phyloP scores from a whole-genome alignment of 2,888 invertebrate species.

The Yponomeuta malinellus region DNA sequence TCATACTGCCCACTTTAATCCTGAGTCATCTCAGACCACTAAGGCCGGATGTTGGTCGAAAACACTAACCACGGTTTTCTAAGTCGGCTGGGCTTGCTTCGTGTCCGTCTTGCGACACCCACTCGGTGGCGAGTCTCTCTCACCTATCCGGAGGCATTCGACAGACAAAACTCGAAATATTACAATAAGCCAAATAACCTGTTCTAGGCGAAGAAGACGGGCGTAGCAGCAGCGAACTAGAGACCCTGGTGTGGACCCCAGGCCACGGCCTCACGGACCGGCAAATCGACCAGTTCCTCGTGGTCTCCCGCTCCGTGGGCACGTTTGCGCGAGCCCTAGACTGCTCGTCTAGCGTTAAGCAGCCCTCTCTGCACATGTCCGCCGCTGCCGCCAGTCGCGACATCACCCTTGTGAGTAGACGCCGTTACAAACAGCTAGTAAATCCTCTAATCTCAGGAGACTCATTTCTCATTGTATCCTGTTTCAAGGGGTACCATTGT shows the following conservation, averaged over 20 bases:
- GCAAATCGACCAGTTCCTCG: conserved; percentile 99
- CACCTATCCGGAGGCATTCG: too few relatives aligned
- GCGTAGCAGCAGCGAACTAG: conserved; percentile 85
- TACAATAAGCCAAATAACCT: neutral
- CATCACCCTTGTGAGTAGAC: conserved; percentile 86
- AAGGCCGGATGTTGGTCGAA: too few relatives aligned
- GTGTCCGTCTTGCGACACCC: too few relatives aligned
- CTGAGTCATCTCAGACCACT: too few relatives aligned
- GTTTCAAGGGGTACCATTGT: too few relatives aligned
- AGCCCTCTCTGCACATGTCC: conserved; percentile 99
- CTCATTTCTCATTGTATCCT: too few relatives aligned
- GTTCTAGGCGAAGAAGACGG: conserved; percentile 77
- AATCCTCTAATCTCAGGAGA: too few relatives aligned
- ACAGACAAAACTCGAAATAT: too few relatives aligned
- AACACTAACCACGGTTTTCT: too few relatives aligned
- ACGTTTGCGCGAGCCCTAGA: conserved; percentile 99
- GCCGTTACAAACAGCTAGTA: neutral
- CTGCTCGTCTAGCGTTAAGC: conserved; percentile 98
- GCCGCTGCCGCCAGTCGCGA: conserved; percentile 99
- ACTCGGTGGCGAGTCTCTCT: too few relatives aligned
- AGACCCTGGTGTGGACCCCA: conserved; percentile 96
- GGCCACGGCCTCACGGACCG: conserved; percentile 93
- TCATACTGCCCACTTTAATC: too few relatives aligned
- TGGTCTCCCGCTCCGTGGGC: conserved; percentile 95
- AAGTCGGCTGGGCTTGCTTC: too few relatives aligned